Percentiles rank a stretch among this genome's conserved stretches.
These are phyloP conservation scores for Meriones psammophilus DNA, from an alignment of 2,797 vertebrate genomes.

Conservation along the genomic window DNA sequence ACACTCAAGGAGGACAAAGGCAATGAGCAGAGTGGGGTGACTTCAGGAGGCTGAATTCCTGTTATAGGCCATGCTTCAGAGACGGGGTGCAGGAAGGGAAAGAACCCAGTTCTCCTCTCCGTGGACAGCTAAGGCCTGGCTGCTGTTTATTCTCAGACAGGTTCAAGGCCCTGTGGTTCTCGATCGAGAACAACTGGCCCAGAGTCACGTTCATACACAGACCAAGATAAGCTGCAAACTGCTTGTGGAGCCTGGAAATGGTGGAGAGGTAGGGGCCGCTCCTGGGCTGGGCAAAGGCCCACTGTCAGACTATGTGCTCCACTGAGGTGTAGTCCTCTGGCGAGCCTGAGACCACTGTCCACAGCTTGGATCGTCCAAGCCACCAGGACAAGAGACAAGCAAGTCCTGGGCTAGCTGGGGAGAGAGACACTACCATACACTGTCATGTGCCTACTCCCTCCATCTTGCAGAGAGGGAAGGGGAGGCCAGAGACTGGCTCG, in stretches of 20 bases:
- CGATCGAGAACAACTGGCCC: neutral
- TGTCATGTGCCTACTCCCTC: neutral
- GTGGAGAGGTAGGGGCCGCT: too few relatives aligned
- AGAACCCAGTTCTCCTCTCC: neutral
- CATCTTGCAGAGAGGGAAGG: neutral
- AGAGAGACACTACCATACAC: neutral
- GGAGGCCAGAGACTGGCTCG: neutral
- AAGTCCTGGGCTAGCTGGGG: neutral
- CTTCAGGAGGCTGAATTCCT: neutral
- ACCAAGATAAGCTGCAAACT: neutral
- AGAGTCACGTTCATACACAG: neutral
- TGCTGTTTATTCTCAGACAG: constrained; percentile 28
- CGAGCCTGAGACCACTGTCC: neutral
- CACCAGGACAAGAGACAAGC: neutral
- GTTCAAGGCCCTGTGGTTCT: neutral
- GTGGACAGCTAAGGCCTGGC: neutral
- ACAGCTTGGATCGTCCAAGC: constrained; percentile 25
- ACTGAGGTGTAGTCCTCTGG: neutral
- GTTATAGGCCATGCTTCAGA: neutral
- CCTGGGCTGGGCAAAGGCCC: neutral
- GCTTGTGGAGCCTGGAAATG: neutral
- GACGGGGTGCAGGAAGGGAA: neutral
- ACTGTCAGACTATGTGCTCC: neutral
- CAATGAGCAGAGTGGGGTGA: neutral
- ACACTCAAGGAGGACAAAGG: neutral